A percentile compares a stretch with the other conserved stretches of the same genome.
These are phyloP conservation scores for Lasioglossum zephyrum DNA, from an alignment of 2,888 invertebrate genomes.

Conservation along the genomic window DNA sequence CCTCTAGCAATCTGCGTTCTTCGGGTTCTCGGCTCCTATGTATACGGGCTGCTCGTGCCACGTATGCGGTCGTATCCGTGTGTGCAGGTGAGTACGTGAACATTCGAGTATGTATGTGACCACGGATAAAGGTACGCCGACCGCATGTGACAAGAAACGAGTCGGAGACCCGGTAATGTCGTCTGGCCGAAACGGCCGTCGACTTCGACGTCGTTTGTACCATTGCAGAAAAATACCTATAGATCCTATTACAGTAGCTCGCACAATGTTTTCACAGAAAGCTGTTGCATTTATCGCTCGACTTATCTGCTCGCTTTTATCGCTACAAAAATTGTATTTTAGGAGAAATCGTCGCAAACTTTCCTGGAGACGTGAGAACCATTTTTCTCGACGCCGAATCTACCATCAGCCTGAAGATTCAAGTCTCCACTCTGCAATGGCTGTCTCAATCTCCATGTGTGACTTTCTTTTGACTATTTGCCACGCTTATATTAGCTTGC, in stretches of 20 bases:
- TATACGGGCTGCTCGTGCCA: slow-evolving; percentile 10
- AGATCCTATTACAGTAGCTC: background rate
- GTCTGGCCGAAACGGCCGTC: slow-evolving; percentile 40
- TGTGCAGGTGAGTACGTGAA: background rate
- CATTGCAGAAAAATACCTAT: background rate
- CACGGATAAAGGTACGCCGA: slow-evolving; percentile 49
- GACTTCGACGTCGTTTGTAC: slow-evolving; percentile 29
- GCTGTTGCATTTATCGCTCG: no score
- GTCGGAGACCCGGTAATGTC: slow-evolving; percentile 39
- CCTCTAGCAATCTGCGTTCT: slow-evolving; percentile 83
- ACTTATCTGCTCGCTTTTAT: no score
- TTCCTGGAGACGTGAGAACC: no score
- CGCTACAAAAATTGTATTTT: background rate
- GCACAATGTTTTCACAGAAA: background rate
- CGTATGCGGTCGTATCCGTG: background rate
- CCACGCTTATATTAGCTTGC: no score
- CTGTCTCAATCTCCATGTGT: no score
- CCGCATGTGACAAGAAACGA: slow-evolving; percentile 58
- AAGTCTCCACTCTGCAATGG: no score
- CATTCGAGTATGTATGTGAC: background rate
- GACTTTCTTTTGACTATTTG: no score
- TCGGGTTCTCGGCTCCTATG: slow-evolving; percentile 54
- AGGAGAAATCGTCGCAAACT: background rate
- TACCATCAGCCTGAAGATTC: no score
- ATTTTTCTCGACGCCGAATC: background rate